These are phyloP conservation scores for Dryobota labecula DNA, from an alignment of 2,888 invertebrate genomes.

Conservation along the genomic window DNA sequence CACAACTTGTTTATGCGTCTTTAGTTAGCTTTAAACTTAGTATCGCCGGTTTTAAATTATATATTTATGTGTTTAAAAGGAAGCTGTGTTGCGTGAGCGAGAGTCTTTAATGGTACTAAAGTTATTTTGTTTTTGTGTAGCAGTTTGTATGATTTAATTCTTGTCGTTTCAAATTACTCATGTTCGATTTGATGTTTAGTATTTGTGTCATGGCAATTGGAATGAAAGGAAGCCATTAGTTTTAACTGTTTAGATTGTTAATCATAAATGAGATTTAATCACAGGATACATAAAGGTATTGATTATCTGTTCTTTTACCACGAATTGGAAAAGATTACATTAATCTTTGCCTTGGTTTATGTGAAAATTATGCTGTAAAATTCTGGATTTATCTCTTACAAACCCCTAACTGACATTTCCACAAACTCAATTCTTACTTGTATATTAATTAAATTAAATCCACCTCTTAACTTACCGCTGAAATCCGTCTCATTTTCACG, in stretches of 20 bases:
- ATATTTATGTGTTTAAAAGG: constrained; percentile 48
- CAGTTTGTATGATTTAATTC: constrained; percentile 38
- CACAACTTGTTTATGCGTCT: constrained; percentile 40
- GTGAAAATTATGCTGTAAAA: not conserved
- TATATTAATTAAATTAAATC: constrained; percentile 22
- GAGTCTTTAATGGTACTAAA: constrained; percentile 21
- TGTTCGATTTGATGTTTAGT: constrained; percentile 24
- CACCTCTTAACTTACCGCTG: not conserved
- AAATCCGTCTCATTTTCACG: constrained; percentile 4
- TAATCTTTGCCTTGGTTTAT: not conserved
- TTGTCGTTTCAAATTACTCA: constrained; percentile 23
- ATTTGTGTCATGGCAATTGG: constrained; percentile 44
- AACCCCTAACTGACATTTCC: not conserved
- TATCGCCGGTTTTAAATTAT: constrained; percentile 40
- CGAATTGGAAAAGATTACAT: not conserved
- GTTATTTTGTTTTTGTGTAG: constrained; percentile 29
- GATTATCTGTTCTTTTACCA: not conserved
- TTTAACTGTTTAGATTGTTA: constrained; percentile 13
- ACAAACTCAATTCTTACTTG: not conserved
- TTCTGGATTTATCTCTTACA: not conserved
- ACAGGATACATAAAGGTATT: constrained; percentile 30
- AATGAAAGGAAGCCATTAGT: constrained; percentile 40
- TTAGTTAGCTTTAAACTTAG: constrained; percentile 47
- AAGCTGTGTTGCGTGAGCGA: constrained; percentile 48
- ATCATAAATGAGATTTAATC: constrained; percentile 34